Base-by-base conservation (phyloP, 2,797 vertebrate genomes). In the Garrulus glandarius region DNA sequence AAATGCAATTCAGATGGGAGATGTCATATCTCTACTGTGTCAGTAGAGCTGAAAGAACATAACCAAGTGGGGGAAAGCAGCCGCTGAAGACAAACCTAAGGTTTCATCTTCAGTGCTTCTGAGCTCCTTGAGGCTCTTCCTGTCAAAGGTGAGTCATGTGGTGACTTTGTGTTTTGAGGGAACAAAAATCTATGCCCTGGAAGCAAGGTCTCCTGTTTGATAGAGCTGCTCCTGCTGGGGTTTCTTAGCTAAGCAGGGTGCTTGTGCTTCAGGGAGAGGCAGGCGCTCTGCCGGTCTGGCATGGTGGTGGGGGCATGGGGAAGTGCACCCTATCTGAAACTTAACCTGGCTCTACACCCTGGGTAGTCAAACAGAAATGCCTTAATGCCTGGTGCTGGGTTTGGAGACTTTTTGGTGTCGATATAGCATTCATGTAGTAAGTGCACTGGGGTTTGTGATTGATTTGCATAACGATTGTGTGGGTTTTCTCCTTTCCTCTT, bases 221-320 rank as follows among this genome's bases (percentile, higher is more conserved):
- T 37, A 61, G 9, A 32, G 61, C 37, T 11, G 53, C 3, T 57
- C 15, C 39, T 71, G 21, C 17, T 16, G 68, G 39, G 46, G 22
- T 89, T 60, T 64, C 60, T 57, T 43, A 43, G 12, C 27, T 2
- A 8, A 41, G n/a, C 1, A 13, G 56, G 18, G 10, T 13, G 29
- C 9, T 46, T 1, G 5, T 11, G 34, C 41, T 84, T 2, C 13
- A 23, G 43, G 36, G 43, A 21, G 52, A 46, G 27, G 41, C 22
- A 26, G n/a, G 22, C 15, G 55, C 26, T 36, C 37, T 27, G 64
- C 44, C 0, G 1, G 41, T 55, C 52, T 16, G 69, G 7, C 34
- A 5, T 0, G 37, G 41, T 0, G 4, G 10, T 1, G 15, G 23
- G 12, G 19, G 9, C 22, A 4, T 2, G 3, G 50, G 17, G 6